These are phyloP conservation scores for Dinoponera quadriceps DNA, from an alignment of 1,140 invertebrate species.

Conservation along the genomic window DNA sequence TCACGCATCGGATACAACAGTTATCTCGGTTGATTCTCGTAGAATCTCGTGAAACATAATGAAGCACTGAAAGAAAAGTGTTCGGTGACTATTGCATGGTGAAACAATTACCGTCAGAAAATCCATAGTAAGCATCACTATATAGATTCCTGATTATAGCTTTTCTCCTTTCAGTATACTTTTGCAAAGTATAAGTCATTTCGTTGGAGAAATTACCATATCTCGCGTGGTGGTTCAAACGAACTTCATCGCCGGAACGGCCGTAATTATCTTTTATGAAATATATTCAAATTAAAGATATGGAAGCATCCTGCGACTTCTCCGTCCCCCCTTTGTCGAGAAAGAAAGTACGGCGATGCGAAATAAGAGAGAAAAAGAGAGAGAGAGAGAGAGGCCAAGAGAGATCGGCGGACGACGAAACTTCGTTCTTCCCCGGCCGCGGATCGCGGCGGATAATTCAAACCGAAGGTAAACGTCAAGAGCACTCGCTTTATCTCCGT, in stretches of 20 bases:
- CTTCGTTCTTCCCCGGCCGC: conserved; percentile 11
- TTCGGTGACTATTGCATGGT: too few species aligned
- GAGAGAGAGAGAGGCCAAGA: conserved; percentile 36
- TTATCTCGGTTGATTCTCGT: not conserved
- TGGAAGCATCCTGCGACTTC: conserved; percentile 4
- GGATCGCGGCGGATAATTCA: conserved; percentile 62
- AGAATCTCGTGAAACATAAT: too few species aligned
- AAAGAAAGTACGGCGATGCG: conserved; percentile 12
- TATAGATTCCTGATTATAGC: too few species aligned
- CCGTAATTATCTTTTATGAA: conserved; percentile 30
- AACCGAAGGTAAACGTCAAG: conserved; percentile 72
- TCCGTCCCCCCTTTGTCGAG: conserved; percentile 8
- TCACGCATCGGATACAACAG: not conserved
- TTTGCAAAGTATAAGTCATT: not conserved
- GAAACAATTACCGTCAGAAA: too few species aligned
- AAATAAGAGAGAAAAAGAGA: conserved; percentile 7
- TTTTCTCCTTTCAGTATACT: too few species aligned
- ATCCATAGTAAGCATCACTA: too few species aligned
- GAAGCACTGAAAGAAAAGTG: too few species aligned
- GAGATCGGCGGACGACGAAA: conserved; percentile 51
- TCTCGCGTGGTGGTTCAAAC: not conserved
- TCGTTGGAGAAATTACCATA: not conserved
- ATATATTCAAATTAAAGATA: conserved; percentile 8
- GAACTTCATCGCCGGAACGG: not conserved
- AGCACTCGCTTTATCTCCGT: conserved; percentile 68